Evolutionary conservation across 2,888 invertebrate species (phyloP), one percentile per base, ranked within the genome.

Genomic region (Athetis lepigone): DNA sequence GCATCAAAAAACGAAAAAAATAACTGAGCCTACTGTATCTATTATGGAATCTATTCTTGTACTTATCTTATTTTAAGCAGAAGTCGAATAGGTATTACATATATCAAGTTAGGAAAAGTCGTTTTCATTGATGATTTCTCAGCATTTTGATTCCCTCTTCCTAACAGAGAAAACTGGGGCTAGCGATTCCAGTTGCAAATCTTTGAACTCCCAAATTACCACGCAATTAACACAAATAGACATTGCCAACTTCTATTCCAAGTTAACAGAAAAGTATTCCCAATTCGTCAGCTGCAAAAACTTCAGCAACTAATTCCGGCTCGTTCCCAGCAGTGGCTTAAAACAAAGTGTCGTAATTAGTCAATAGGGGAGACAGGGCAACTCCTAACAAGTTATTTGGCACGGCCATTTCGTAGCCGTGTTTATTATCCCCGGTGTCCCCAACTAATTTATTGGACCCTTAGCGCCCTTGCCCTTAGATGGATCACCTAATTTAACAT

Each of bases 401-500:
- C 85, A 80, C 84, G 88, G 90, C 92, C 90, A 91, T 92, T 93
- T 85, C 87, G 85, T 80, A 66, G 83, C 87, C 82, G 88, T 92
- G 92, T 93, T 92, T 93, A 94, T 94, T 93, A 93, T 91, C 91
- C 91, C 89, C 66, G 85, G 85, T 93, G 94, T 94, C 94, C 94
- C 92, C 93, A 90, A 90, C 88, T 93, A 92, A 94, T 94, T 94
- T 94, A 94, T 93, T 85, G 90, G 85, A 80, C 90, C 92, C 92
- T 91, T 90, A 91, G 81, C 93, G 90, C 92, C 93, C 92, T 91
- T 87, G 88, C 82, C 81, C 86, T 80, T 82, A 90, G 94, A 94
- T 91, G 92, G 91, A 94, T 94, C 88, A 86, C 93, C 94, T 94
- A 92, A 95, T 95, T 94, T 92, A 90, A 90, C 92, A 92, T 93